phyloP scores from a whole-genome alignment of 2,888 invertebrate genomes.

The Gasteruption jaculator region DNA sequence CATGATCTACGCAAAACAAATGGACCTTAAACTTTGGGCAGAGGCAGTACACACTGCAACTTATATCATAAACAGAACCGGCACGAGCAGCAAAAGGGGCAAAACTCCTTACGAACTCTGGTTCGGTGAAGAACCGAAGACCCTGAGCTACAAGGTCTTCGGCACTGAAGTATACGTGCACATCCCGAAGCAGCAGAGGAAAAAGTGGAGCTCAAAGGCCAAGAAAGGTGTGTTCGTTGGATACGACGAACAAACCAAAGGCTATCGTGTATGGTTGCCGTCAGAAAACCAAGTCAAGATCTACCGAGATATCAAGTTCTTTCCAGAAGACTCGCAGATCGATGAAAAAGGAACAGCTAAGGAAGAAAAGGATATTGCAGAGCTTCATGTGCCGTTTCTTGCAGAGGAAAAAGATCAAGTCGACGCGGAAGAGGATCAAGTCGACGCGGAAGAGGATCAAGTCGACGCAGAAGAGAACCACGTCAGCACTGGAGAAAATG shows the following conservation, averaged over 20 bases:
- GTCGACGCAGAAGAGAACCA: no score
- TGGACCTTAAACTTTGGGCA: conserved; percentile 21
- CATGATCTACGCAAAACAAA: neutral
- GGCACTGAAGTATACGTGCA: conserved; percentile 17
- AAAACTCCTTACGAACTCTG: conserved; percentile 11
- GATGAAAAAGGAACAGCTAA: no score
- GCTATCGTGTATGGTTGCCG: conserved; percentile 6
- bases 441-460: no score
- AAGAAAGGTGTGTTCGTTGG: conserved; percentile 9
- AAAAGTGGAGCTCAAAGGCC: conserved; percentile 8
- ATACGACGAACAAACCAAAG: conserved; percentile 5
- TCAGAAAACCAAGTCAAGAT: conserved; percentile 10
- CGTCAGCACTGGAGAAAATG: no score
- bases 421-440: no score
- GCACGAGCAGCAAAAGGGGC: conserved; percentile 6
- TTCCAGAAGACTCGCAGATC: no score
- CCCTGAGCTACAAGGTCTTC: conserved; percentile 10
- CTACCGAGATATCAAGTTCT: conserved; percentile 15
- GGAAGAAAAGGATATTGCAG: no score
- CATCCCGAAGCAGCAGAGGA: conserved; percentile 16
- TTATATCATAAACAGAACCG: conserved; percentile 34
- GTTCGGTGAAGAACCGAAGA: conserved; percentile 4
- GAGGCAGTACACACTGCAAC: conserved; percentile 29
- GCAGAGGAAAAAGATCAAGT: no score
- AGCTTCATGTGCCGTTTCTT: no score